Base-by-base conservation (phyloP, 2,888 invertebrate genomes). In the Perizoma affinitatum region DNA sequence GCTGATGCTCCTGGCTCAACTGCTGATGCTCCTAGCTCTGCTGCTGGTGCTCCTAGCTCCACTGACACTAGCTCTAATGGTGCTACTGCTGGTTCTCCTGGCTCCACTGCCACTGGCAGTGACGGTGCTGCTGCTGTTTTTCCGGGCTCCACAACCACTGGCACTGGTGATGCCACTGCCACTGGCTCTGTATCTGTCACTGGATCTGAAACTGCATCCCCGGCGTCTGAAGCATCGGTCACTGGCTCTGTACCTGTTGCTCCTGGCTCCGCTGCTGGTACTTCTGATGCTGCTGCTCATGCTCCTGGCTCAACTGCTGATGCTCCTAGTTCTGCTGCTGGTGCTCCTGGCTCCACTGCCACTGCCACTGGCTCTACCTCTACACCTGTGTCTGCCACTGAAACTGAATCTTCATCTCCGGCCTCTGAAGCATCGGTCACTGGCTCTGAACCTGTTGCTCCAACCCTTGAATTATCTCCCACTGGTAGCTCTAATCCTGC, bases 61-160 rank as follows among this genome's bases (percentile, higher is more conserved):
- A 42, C 22, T 10, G 22, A 46, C 9, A 0, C 46, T 34, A 46
- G 41, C n/a, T 0, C 63, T 43, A 43, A 33, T 7, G 60, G 38
- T n/a, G 53, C 36, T 47, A 55, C 48, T 38, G 42, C 58, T 48
- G 60, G 52, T 8, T 33, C 50, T 9, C 4, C 61, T 43, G 53
- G 8, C 40, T 41, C 40, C 36, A 8, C 55, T 8, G 44, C 10
- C 10, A 11, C 51, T 33, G 55, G 9, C 7, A 45, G 38, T 5
- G 10, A 41, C 45, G 22, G 44, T 43, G 5, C 56, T 50, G 49
- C 48, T 46, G 5, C 52, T 51, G 41, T 9, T 9, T 41, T 45
- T 59, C 42, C 50, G n/a, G 22, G 11, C 48, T 38, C 42, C 6
- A 43, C 49, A 7, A 11, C 58, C 8, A 34, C 54, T 53, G 11